Conservation (phyloP, 1,140 invertebrate genomes). For the Lordiphosa mommai region DNA sequence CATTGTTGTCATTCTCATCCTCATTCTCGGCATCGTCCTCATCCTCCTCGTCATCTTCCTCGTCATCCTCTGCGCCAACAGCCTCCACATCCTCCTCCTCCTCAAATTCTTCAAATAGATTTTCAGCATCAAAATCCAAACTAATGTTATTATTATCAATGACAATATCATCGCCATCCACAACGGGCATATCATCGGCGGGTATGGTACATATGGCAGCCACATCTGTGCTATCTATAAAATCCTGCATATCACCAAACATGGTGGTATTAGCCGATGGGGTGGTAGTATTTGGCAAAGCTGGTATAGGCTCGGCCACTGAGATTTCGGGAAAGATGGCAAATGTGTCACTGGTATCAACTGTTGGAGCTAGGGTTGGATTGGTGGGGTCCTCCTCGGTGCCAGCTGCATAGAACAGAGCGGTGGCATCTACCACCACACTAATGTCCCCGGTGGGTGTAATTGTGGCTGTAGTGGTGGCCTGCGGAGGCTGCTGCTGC, state of each 20-base stretch:
- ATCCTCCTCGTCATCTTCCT: conserved; percentile 39
- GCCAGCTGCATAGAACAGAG: conserved; percentile 44
- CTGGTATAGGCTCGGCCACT: not conserved
- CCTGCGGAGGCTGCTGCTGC: conserved; percentile 1
- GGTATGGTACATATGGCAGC: conserved; percentile 65
- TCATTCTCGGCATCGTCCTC: conserved; percentile 56
- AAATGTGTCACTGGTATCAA: conserved; percentile 6
- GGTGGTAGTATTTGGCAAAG: conserved; percentile 7
- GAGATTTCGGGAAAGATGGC: conserved; percentile 39
- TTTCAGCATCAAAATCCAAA: conserved; percentile 69
- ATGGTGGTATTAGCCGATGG: conserved; percentile 21
- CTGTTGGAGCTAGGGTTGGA: not conserved
- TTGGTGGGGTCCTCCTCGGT: not conserved
- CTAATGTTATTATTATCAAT: conserved; percentile 71
- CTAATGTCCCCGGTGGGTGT: conserved; percentile 37
- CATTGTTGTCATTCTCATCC: conserved; percentile 64
- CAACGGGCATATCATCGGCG: conserved; percentile 61
- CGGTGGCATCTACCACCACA: conserved; percentile 48
- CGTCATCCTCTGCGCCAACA: conserved; percentile 34
- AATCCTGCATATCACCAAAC: conserved; percentile 66
- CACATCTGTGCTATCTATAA: conserved; percentile 63
- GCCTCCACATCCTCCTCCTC: conserved; percentile 55
- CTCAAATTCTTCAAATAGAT: conserved; percentile 68
- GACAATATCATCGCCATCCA: conserved; percentile 65
- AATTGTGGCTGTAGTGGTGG: conserved; percentile 23